Percentiles rank a stretch among this genome's conserved stretches.
These are phyloP conservation scores for Troides oblongomaculatus DNA, from an alignment of 2,888 invertebrate species.

Conservation along the genomic window DNA sequence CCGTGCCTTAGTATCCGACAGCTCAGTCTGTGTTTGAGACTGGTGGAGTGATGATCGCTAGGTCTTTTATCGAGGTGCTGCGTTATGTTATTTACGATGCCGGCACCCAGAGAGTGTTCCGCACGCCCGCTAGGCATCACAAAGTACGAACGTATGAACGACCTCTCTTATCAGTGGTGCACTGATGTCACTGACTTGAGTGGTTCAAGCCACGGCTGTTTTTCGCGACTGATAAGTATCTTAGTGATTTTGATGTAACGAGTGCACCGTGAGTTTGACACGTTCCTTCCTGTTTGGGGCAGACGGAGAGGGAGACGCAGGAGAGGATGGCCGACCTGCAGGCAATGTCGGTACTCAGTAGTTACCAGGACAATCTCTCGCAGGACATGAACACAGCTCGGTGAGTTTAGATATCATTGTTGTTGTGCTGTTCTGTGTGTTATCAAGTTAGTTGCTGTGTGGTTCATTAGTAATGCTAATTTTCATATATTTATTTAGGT, in stretches of 20 bases:
- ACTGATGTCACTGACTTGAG: conserved; percentile 20
- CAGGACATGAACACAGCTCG: conserved; percentile 81
- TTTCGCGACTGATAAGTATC: background rate
- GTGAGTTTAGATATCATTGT: conserved; percentile 58
- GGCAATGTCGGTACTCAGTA: conserved; percentile 82
- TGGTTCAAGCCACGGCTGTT: conserved; percentile 3
- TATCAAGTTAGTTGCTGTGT: background rate
- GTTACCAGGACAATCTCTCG: conserved; percentile 79
- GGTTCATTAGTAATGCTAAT: conserved; percentile 13
- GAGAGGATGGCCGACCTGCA: conserved; percentile 70
- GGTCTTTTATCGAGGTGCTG: conserved; percentile 52
- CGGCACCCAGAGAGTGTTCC: conserved; percentile 33
- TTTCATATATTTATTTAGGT: conserved; percentile 9
- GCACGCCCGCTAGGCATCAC: conserved; percentile 32
- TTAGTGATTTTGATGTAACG: background rate
- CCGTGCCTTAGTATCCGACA: conserved; percentile 41
- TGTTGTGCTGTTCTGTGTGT: conserved; percentile 7
- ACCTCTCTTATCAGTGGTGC: conserved; percentile 9
- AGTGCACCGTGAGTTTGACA: conserved; percentile 15
- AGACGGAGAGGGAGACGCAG: conserved; percentile 67
- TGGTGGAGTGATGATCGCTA: conserved; percentile 47
- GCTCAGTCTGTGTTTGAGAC: conserved; percentile 39
- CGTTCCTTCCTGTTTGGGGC: conserved; percentile 49
- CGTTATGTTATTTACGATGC: conserved; percentile 53
- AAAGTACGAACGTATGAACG: conserved; percentile 32